Conservation (phyloP, 2,113 vertebrate species). For the Albula glossodonta region DNA sequence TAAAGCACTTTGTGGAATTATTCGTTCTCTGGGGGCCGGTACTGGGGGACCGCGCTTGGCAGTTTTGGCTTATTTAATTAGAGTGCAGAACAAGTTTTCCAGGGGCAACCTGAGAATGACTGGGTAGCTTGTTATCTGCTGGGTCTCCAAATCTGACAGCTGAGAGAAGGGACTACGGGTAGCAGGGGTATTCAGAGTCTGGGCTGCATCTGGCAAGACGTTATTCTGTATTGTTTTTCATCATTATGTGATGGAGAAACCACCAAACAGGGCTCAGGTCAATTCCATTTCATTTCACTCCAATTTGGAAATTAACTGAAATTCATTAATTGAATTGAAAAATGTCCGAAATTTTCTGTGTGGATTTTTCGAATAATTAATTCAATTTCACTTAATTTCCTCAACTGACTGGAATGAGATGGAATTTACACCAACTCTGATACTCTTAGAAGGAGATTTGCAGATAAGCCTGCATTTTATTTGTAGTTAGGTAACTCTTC, state of each 20-base stretch:
- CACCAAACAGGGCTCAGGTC: too few relatives aligned
- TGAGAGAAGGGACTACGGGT: background rate
- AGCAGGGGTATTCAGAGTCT: background rate
- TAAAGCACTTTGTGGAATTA: constrained; percentile 19
- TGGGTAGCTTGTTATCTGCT: constrained; percentile 30
- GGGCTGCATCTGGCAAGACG: background rate
- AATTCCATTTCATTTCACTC: too few relatives aligned
- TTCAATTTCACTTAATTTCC: too few relatives aligned
- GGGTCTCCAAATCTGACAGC: constrained; percentile 19
- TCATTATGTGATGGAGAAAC: background rate
- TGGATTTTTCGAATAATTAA: too few relatives aligned
- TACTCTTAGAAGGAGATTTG: too few relatives aligned
- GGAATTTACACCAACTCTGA: too few relatives aligned
- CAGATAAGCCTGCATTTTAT: too few relatives aligned
- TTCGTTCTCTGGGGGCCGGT: background rate
- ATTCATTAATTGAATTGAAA: too few relatives aligned
- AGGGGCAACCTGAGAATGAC: background rate
- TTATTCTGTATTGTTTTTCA: background rate
- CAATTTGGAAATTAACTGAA: too few relatives aligned
- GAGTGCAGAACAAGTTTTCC: constrained; percentile 17
- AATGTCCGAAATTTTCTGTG: too few relatives aligned
- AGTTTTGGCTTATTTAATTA: constrained; percentile 27
- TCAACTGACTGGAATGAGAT: too few relatives aligned
- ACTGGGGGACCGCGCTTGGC: background rate
- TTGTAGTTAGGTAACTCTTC: background rate